A percentile compares a stretch with the other conserved stretches of the same genome.
Conservation (phyloP, 2,888 invertebrate genomes). For the Metacarcinus magister region DNA sequence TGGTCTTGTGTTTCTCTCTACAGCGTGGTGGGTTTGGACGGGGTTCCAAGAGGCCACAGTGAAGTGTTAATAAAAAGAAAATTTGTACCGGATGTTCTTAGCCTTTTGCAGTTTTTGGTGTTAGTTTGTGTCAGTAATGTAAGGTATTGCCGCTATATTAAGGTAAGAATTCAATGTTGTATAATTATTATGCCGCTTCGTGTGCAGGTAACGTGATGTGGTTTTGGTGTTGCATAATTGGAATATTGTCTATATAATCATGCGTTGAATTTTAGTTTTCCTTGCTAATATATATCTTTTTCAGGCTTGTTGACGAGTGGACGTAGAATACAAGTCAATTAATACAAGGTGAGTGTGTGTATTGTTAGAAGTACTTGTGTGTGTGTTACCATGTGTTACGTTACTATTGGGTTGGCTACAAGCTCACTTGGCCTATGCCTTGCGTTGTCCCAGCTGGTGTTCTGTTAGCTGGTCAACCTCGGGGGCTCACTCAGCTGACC, state of each 20-base stretch:
- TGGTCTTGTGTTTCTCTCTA: slow-evolving; percentile 67
- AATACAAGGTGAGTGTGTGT: not conserved
- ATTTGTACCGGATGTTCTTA: not conserved
- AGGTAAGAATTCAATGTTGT: slow-evolving; percentile 5
- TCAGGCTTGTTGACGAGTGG: not conserved
- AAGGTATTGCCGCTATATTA: not conserved
- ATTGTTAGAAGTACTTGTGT: not conserved
- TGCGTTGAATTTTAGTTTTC: not conserved
- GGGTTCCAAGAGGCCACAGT: slow-evolving; percentile 80
- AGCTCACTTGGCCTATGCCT: slow-evolving; percentile 59
- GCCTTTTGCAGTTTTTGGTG: not conserved
- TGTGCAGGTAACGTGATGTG: not conserved
- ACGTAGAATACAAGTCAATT: not conserved
- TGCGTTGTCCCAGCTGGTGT: slow-evolving; percentile 55
- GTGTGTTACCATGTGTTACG: not conserved
- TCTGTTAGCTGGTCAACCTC: slow-evolving; percentile 55
- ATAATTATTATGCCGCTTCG: not conserved
- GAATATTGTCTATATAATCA: not conserved
- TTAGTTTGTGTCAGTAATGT: not conserved
- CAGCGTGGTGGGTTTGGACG: slow-evolving; percentile 83
- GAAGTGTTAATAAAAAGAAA: slow-evolving; percentile 38
- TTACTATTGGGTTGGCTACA: slow-evolving; percentile 58
- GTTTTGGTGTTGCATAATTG: not conserved
- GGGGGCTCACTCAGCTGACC: not conserved
- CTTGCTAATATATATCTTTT: not conserved